Conservation (phyloP, 2,797 vertebrate genomes). For the Acomys russatus region DNA sequence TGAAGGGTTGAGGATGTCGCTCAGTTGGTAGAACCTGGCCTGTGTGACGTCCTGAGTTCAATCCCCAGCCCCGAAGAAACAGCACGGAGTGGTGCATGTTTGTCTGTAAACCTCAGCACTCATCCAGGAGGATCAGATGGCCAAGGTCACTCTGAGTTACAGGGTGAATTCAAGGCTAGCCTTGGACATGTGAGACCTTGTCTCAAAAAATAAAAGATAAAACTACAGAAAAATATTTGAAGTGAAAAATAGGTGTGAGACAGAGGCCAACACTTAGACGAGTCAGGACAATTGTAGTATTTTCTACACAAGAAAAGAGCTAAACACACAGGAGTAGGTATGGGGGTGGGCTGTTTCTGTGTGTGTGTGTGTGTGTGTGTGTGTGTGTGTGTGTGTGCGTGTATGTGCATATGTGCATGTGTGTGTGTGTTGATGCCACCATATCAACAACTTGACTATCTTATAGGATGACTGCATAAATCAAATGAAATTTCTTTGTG, state of each 20-base stretch:
- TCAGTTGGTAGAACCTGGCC: neutral
- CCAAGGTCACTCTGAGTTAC: neutral
- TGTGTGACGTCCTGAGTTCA: neutral
- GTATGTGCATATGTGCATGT: neutral
- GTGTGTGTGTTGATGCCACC: neutral
- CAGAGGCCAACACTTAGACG: neutral
- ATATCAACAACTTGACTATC: neutral
- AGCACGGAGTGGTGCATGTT: neutral
- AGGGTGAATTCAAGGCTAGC: neutral
- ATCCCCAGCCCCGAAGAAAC: neutral
- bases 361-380: neutral
- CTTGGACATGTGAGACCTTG: neutral
- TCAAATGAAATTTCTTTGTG: neutral
- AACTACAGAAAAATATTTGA: neutral
- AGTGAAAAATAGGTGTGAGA: neutral
- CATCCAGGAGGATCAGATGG: neutral
- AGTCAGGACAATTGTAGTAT: neutral
- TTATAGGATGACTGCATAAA: neutral
- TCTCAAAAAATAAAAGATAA: neutral
- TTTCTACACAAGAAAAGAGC: neutral
- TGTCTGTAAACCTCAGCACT: neutral
- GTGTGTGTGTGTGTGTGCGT: neutral
- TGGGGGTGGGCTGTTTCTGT: neutral
- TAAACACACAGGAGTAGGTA: neutral
- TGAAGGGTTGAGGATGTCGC: neutral